A percentile compares a stretch with the other conserved stretches of the same genome.
These are phyloP conservation scores for Formica selysi DNA, from an alignment of 1,140 invertebrate species.

Conservation along the genomic window DNA sequence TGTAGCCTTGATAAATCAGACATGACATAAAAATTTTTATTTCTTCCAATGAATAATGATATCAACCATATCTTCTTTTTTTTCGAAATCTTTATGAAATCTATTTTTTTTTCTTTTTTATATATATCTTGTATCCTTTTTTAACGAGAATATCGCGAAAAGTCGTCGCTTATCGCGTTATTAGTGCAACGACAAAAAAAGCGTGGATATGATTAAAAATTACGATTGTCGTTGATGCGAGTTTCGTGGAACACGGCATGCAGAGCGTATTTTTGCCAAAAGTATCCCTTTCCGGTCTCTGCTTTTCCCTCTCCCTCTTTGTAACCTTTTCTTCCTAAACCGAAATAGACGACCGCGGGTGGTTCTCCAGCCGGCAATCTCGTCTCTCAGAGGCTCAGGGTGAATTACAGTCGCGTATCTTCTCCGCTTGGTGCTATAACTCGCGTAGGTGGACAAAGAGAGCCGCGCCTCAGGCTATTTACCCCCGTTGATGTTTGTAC, in stretches of 20 bases:
- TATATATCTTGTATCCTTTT: background rate
- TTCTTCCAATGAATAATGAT: background rate
- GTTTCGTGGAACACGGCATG: background rate
- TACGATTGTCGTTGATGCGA: constrained; percentile 8
- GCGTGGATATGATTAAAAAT: constrained; percentile 1
- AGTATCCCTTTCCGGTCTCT: background rate
- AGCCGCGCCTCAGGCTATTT: constrained; percentile 58
- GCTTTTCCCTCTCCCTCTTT: background rate
- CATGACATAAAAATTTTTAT: background rate
- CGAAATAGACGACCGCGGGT: constrained; percentile 55
- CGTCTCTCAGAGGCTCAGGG: constrained; percentile 65
- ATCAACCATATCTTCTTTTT: background rate
- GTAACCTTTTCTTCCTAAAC: constrained; percentile 51
- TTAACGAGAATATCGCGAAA: too few relatives aligned
- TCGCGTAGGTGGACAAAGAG: constrained; percentile 58
- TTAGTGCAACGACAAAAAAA: background rate
- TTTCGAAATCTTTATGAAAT: too few relatives aligned
- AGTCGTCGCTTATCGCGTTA: background rate
- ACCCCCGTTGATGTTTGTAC: constrained; percentile 62
- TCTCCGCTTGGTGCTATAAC: constrained; percentile 54
- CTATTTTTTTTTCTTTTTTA: too few relatives aligned
- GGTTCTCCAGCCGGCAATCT: constrained; percentile 53
- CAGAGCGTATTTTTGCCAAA: constrained; percentile 44
- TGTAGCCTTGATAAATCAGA: background rate
- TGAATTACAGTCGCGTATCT: constrained; percentile 61